phyloP scores from a whole-genome alignment of 2,113 vertebrate species.

The Melanocharis versteri region DNA sequence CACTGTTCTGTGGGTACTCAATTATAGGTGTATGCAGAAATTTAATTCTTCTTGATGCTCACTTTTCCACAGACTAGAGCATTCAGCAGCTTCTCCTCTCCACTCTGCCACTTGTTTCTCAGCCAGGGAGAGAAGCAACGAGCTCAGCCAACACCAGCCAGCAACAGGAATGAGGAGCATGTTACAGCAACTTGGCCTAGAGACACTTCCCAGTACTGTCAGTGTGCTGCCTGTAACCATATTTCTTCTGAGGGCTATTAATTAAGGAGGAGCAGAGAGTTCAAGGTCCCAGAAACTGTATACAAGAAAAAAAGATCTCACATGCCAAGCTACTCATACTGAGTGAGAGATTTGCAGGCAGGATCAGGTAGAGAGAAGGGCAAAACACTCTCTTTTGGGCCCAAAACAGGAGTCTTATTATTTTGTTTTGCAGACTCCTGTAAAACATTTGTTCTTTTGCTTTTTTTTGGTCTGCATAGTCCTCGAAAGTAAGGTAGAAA shows the following conservation, averaged over 20 bases:
- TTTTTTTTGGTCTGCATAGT: background rate
- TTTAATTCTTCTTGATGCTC: background rate
- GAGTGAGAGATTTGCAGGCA: background rate
- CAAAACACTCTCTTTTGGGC: background rate
- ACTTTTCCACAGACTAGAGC: background rate
- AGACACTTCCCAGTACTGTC: background rate
- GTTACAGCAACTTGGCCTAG: background rate
- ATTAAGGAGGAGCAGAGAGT: background rate
- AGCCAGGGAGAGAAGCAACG: background rate
- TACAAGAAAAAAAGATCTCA: background rate
- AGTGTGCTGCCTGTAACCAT: background rate
- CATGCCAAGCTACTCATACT: background rate
- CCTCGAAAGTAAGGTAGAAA: background rate
- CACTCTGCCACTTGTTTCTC: background rate
- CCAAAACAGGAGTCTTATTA: background rate
- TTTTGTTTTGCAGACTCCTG: background rate
- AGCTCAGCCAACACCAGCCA: background rate
- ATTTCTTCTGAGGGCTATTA: background rate
- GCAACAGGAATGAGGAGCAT: background rate
- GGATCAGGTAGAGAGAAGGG: background rate
- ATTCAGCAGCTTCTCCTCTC: background rate
- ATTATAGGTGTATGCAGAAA: background rate
- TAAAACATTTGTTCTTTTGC: background rate
- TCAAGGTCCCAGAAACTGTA: background rate
- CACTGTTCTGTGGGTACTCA: background rate